Percentiles rank a stretch among this genome's conserved stretches.
Evolutionary conservation across 1,140 invertebrate genomes (phyloP).

Genomic region (Octopus sinensis): DNA sequence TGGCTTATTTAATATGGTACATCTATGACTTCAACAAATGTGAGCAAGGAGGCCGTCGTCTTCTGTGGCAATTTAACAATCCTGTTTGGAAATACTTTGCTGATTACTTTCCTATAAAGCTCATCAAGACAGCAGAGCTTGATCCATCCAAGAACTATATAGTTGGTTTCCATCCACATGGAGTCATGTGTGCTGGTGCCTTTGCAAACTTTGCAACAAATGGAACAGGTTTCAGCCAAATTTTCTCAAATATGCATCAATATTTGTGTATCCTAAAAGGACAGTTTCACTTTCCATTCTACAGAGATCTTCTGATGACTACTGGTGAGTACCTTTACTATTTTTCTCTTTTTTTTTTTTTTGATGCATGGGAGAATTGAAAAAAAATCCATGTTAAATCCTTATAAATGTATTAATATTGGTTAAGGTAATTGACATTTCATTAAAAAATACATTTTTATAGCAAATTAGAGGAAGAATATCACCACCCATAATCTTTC

Average conservation of each 20-base stretch:
- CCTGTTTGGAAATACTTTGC: constrained; percentile 71
- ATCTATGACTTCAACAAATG: constrained; percentile 67
- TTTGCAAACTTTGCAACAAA: constrained; percentile 80
- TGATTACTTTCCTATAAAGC: constrained; percentile 79
- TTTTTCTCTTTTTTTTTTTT: too few species aligned
- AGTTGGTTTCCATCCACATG: constrained; percentile 86
- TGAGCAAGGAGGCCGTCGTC: constrained; percentile 65
- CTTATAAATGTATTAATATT: too few species aligned
- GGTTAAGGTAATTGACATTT: too few species aligned
- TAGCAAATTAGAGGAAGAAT: too few species aligned
- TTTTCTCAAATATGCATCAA: constrained; percentile 76
- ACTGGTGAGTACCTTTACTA: constrained; percentile 33
- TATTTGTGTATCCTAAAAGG: constrained; percentile 73
- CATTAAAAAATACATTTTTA: too few species aligned
- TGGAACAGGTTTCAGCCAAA: constrained; percentile 66
- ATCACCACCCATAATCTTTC: too few species aligned
- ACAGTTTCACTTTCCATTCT: constrained; percentile 80
- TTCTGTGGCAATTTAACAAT: constrained; percentile 67
- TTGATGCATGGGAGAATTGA: too few species aligned
- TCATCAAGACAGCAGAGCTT: constrained; percentile 79
- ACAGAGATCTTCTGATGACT: constrained; percentile 68
- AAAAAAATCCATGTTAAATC: too few species aligned
- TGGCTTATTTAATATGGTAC: constrained; percentile 71
- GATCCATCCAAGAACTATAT: constrained; percentile 80
- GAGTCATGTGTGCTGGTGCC: constrained; percentile 73